Conservation (phyloP, 35 echinoderm and acorn worm genomes). For the Hemicentrotus pulcherrimus region DNA sequence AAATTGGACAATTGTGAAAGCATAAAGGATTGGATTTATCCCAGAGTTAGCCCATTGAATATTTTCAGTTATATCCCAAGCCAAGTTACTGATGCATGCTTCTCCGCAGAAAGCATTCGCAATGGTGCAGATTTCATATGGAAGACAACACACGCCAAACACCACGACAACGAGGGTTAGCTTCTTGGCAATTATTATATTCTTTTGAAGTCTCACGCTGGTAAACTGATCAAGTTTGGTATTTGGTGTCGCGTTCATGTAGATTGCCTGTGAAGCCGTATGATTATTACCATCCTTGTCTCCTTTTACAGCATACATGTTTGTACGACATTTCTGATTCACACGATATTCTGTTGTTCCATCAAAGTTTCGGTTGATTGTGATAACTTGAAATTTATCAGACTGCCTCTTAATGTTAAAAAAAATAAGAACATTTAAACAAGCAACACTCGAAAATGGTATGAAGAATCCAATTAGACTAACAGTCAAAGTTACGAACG, state of each 20-base stretch:
- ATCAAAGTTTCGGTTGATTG: not conserved
- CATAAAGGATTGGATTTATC: constrained; percentile 51
- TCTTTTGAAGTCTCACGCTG: constrained; percentile 11
- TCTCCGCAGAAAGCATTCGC: not conserved
- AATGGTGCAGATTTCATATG: constrained; percentile 43
- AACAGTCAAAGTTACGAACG: not conserved
- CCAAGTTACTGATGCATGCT: not conserved
- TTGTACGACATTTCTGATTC: not conserved
- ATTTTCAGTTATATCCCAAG: not conserved
- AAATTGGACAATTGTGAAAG: constrained; percentile 35
- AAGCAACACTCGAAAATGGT: constrained; percentile 13
- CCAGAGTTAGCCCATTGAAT: constrained; percentile 45
- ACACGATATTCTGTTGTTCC: not conserved
- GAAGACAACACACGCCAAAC: constrained; percentile 53
- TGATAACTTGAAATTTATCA: not conserved
- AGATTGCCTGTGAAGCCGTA: not conserved
- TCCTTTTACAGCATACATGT: not conserved
- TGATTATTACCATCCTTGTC: not conserved
- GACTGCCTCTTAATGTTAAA: constrained; percentile 31
- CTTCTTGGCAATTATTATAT: constrained; percentile 44
- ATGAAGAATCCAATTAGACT: constrained; percentile 25
- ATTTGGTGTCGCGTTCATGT: not conserved
- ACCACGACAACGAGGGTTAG: constrained; percentile 44
- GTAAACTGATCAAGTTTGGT: not conserved
- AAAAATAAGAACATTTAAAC: constrained; percentile 47